Percentiles rank a stretch among this genome's conserved stretches.
Conservation (phyloP, 92 coral and sea anemone genomes). For the Palythoa caribaeorum region DNA sequence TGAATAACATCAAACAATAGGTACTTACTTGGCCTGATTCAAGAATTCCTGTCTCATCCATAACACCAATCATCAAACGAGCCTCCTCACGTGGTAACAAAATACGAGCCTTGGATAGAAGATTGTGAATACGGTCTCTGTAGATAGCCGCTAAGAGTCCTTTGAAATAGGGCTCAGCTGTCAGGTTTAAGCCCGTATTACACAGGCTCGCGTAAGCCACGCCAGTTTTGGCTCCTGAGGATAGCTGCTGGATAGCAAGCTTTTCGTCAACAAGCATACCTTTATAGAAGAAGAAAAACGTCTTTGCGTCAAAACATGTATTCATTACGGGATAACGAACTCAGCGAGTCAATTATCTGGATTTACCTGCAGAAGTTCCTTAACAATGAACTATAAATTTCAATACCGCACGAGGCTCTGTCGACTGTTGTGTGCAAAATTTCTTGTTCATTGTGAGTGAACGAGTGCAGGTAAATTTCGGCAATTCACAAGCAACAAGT, state of each 20-base stretch:
- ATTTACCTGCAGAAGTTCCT: too few species aligned
- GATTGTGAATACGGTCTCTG: slow-evolving; percentile 84
- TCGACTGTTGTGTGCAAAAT: too few species aligned
- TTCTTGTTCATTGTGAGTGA: too few species aligned
- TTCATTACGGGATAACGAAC: too few species aligned
- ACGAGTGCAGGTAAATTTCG: too few species aligned
- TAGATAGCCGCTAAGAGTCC: slow-evolving; percentile 87
- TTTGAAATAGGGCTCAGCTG: slow-evolving; percentile 95
- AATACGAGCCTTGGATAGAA: slow-evolving; percentile 86
- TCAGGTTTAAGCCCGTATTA: slow-evolving; percentile 83
- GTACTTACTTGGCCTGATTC: slow-evolving; percentile 83
- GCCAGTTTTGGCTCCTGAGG: slow-evolving; percentile 83
- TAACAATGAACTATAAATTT: too few species aligned
- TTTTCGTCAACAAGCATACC: slow-evolving; percentile 92
- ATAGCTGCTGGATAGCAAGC: slow-evolving; percentile 81
- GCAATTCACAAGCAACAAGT: too few species aligned
- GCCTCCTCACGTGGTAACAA: slow-evolving; percentile 86
- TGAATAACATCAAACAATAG: too few species aligned
- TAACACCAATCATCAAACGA: slow-evolving; percentile 98
- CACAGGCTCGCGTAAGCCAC: slow-evolving; percentile 78
- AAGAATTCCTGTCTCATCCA: slow-evolving; percentile 93
- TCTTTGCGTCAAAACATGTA: not conserved
- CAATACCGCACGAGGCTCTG: too few species aligned
- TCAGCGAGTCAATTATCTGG: too few species aligned
- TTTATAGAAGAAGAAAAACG: not conserved